phyloP scores from a whole-genome alignment of 2,888 invertebrate species.

The Polymixis lichenea region DNA sequence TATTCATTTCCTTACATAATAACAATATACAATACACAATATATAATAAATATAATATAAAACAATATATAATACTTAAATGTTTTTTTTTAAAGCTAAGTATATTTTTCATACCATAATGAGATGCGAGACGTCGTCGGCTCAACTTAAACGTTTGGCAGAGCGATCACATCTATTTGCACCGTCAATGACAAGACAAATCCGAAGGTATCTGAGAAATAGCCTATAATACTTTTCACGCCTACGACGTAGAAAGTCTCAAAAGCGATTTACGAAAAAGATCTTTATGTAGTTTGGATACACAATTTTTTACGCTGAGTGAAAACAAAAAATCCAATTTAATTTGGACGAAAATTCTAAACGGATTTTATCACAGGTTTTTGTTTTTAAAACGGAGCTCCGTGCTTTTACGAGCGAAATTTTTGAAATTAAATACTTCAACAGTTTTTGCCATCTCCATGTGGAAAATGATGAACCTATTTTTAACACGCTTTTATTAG shows the following conservation, averaged over 20 bases:
- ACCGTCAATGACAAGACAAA: conserved; percentile 33
- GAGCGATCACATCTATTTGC: conserved; percentile 15
- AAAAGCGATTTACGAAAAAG: neutral
- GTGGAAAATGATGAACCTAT: neutral
- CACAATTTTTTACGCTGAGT: neutral
- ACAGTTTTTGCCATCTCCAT: neutral
- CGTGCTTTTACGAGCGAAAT: neutral
- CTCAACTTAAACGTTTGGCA: neutral
- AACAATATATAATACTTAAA: too few species aligned
- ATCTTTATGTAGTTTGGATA: neutral
- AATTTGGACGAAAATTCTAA: conserved; percentile 15
- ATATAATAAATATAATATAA: too few species aligned
- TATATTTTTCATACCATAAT: conserved; percentile 3
- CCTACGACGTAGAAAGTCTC: neutral
- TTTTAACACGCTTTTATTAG: too few species aligned
- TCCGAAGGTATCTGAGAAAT: conserved; percentile 12
- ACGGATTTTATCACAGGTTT: neutral
- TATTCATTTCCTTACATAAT: neutral
- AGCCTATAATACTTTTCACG: conserved; percentile 10
- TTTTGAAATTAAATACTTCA: neutral
- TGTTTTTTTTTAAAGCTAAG: too few species aligned
- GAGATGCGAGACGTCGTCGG: neutral
- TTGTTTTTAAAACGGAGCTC: neutral
- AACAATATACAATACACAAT: too few species aligned
- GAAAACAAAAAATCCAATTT: conserved; percentile 24